phyloP scores from a whole-genome alignment of 2,797 vertebrate species.

The Diplodus sargus region DNA sequence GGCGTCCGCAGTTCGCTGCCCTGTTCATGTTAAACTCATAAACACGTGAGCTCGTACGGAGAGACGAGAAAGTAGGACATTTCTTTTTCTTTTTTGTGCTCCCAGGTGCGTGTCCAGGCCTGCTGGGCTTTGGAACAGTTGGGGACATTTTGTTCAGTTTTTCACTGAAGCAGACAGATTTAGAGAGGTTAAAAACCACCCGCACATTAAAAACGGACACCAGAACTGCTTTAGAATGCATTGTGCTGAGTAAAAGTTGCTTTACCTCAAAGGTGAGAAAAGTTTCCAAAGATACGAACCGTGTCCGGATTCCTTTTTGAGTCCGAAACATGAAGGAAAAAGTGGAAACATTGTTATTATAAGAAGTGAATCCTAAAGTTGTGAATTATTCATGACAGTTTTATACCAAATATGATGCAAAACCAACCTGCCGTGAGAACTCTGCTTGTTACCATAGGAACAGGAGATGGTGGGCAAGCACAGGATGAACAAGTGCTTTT shows the following conservation, averaged over 20 bases:
- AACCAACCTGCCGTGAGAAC: constrained; percentile 3
- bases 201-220: background rate
- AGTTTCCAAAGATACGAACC: background rate
- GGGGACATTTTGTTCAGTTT: constrained; percentile 12
- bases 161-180: constrained; percentile 10
- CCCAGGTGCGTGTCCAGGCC: constrained; percentile 33
- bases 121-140: constrained; percentile 33
- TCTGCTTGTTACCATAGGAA: constrained; percentile 58
- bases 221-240: background rate
- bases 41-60: constrained; percentile 21
- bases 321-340: background rate
- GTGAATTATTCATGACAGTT: background rate
- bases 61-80: constrained; percentile 35
- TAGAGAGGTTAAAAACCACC: background rate
- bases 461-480: constrained; percentile 39
- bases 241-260: too few species aligned
- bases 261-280: background rate
- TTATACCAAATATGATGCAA: background rate
- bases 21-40: constrained; percentile 7
- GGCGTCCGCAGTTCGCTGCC: constrained; percentile 17
- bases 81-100: background rate
- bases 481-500: constrained; percentile 2
- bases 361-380: background rate
- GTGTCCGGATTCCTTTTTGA: too few species aligned
- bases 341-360: background rate